Evolutionary conservation across 2,888 invertebrate species (phyloP).

Genomic region (Amphiduros pacificus): DNA sequence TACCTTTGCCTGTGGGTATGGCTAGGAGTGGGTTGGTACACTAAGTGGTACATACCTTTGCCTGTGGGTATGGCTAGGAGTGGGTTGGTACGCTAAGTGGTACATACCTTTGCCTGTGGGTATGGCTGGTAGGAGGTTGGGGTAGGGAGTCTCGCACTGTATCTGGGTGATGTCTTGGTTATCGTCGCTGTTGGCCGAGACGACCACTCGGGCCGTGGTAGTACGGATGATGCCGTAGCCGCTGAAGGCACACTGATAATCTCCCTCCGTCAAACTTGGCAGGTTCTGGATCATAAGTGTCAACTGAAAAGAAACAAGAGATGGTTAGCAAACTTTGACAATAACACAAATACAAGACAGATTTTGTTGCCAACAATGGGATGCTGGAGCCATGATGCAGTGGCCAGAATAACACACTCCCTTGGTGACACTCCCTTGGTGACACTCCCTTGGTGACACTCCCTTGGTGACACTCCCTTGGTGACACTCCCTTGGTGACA

Average conservation of each 20-base stretch:
- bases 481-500: no score
- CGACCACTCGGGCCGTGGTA: conserved; percentile 22
- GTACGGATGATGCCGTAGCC: conserved; percentile 64
- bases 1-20: background rate
- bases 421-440: no score
- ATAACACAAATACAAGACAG: no score
- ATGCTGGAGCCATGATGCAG: no score
- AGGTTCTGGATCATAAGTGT: conserved; percentile 93
- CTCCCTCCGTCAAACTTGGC: conserved; percentile 72
- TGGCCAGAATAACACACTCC: no score
- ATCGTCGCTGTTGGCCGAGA: conserved; percentile 5
- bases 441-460: no score
- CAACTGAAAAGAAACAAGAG: conserved; percentile 64
- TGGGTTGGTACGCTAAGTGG: background rate
- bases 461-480: no score
- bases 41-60: background rate
- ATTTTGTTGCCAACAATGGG: no score
- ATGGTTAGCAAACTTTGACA: no score
- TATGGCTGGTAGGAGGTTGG: conserved; percentile 89
- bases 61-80: background rate
- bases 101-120: conserved; percentile 69
- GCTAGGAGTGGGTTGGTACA: background rate
- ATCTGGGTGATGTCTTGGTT: conserved; percentile 56
- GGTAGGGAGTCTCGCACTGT: conserved; percentile 92
- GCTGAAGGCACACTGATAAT: conserved; percentile 91